Evolutionary conservation across 2,797 vertebrate genomes (phyloP).

Genomic region (Spea hammondii): DNA sequence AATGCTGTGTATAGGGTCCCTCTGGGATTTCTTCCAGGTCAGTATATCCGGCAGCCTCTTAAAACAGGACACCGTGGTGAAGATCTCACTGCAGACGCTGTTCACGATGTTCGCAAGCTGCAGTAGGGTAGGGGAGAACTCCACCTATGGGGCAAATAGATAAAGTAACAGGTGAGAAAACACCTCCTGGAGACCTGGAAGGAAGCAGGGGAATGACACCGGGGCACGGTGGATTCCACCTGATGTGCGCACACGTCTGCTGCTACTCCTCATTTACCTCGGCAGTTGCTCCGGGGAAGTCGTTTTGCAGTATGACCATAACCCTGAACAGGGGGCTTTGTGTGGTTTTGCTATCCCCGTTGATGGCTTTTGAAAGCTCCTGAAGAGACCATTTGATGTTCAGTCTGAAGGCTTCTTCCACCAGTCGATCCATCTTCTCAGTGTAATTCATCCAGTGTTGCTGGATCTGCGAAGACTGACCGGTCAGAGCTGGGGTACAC

Average conservation of each 20-base stretch:
- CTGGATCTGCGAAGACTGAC: constrained; percentile 69
- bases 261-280: constrained; percentile 67
- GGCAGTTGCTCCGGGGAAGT: constrained; percentile 60
- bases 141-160: constrained; percentile 66
- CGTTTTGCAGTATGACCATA: constrained; percentile 69
- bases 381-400: constrained; percentile 80
- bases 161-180: neutral
- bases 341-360: constrained; percentile 74
- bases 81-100: constrained; percentile 72
- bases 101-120: constrained; percentile 76
- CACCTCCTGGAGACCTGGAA: neutral
- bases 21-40: constrained; percentile 58
- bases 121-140: constrained; percentile 76
- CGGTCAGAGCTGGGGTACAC: neutral
- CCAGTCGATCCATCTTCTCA: constrained; percentile 73
- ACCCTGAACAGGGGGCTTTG: constrained; percentile 80
- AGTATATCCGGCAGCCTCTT: constrained; percentile 78
- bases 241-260: too few relatives aligned
- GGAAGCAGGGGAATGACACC: neutral
- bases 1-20: constrained; percentile 66
- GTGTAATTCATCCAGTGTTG: constrained; percentile 76
- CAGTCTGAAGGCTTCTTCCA: constrained; percentile 76
- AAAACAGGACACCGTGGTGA: constrained; percentile 74
- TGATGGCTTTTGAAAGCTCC: constrained; percentile 80
- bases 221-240: neutral